Base-by-base conservation (phyloP, 1,140 invertebrate species). In the Meteorus sp. region DNA sequence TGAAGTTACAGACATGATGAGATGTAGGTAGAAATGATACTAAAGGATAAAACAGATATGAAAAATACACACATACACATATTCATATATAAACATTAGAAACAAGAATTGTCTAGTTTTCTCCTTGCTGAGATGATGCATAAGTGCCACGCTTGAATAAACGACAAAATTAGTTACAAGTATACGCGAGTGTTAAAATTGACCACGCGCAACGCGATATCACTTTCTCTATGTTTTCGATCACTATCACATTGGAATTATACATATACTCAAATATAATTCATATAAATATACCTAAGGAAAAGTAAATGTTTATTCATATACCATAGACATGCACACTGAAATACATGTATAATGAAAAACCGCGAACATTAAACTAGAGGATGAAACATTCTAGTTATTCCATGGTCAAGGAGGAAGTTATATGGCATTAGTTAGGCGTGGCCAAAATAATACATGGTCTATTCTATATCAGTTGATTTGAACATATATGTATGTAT, bases 381-480 rank as follows among this genome's bases (percentile, higher is more conserved):
- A 29, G 27, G 27, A 29, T 29, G 27, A 4, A 9, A 29, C 27
- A 29, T 9, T 29, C 9, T 9, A 29, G 9, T 29, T 43, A 15
- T 17, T 13, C 25, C 22, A 48, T 19, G 45, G 45, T 48, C 45
- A 48, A 48, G 39, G 39, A 43, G 27, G 27, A 5, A 9, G 27
- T 5, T 5, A 29, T 29, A n/a, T n/a, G n/a, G 7, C 41, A 44
- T 44, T n/a, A 39, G 13, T 44, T 13, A 25, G 25, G 25, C 27
- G 23, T 48, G 20, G 25, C 17, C 13, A 19, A 23, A 9, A 19
- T 33, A 35, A 13, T 33, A 7, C 29, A 33, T 33, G 11, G 6
- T 6, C 35, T 7, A 15, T 56, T 60, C 62, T 61, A 47, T 52
- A 63, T 66, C 53, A 54, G 57, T 48, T 45, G 59, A 58, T n/a